A percentile compares a stretch with the other conserved stretches of the same genome.
phyloP scores from a whole-genome alignment of 1,140 invertebrate species.

The Neuroterus valhalla region DNA sequence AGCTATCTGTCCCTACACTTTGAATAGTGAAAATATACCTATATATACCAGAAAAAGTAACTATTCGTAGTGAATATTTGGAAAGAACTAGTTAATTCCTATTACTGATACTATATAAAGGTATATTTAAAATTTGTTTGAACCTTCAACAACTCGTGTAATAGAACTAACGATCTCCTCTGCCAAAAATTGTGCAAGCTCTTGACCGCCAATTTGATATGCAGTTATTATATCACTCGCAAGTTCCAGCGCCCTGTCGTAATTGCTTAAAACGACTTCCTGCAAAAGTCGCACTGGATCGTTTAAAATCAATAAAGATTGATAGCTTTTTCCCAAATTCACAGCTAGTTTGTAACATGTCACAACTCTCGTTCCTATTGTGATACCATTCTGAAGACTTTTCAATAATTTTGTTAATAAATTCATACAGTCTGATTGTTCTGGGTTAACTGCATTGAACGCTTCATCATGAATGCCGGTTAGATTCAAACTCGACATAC shows the following conservation, averaged over 20 bases:
- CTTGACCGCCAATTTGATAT: constrained; percentile 69
- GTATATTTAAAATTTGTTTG: constrained; percentile 1
- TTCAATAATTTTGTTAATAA: constrained; percentile 62
- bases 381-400: constrained; percentile 70
- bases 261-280: constrained; percentile 75
- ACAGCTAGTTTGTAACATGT: constrained; percentile 76
- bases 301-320: constrained; percentile 73
- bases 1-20: too few relatives aligned
- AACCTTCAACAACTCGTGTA: constrained; percentile 70
- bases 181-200: constrained; percentile 71
- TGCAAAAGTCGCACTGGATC: constrained; percentile 76
- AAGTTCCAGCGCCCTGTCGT: constrained; percentile 76
- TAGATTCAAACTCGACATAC: constrained; percentile 31
- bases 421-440: constrained; percentile 59
- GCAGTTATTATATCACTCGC: constrained; percentile 76
- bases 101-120: too few relatives aligned
- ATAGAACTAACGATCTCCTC: constrained; percentile 73
- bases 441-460: constrained; percentile 47
- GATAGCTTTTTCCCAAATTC: constrained; percentile 76
- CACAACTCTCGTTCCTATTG: constrained; percentile 75
- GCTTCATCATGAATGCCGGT: constrained; percentile 35
- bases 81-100: too few relatives aligned
- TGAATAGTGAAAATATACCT: too few relatives aligned
- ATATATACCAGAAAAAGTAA: too few relatives aligned
- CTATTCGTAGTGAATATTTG: too few relatives aligned